Conservation (phyloP, 1,140 invertebrate genomes). For the Drosophila mojavensis region DNA sequence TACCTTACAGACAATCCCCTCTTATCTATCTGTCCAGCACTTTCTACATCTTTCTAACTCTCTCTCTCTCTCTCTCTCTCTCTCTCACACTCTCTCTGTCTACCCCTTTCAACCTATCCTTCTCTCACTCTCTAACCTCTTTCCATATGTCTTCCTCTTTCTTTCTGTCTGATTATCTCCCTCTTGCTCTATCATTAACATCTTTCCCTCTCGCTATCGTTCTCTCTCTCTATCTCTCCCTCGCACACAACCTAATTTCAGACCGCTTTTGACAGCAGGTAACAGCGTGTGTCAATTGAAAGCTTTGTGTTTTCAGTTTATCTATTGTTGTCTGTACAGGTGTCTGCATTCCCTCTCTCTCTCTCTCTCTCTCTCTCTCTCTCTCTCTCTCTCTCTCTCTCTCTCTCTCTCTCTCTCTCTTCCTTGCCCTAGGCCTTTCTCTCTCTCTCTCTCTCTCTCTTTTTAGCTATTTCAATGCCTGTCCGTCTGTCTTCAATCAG, state of each 20-base stretch:
- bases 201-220: neutral
- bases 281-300: slow-evolving; percentile 45
- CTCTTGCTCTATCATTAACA: neutral
- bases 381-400: neutral
- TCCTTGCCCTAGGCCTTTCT: too few relatives aligned
- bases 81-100: too few relatives aligned
- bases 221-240: neutral
- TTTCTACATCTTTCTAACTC: too few relatives aligned
- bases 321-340: slow-evolving; percentile 10
- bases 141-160: too few relatives aligned
- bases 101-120: too few relatives aligned
- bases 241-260: neutral
- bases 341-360: neutral
- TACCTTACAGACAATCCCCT: neutral
- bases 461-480: slow-evolving; percentile 1
- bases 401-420: neutral
- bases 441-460: neutral
- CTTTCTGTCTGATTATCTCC: too few relatives aligned
- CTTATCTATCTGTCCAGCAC: neutral
- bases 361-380: neutral
- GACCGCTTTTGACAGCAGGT: slow-evolving; percentile 12
- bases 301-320: slow-evolving; percentile 37
- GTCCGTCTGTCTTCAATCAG: slow-evolving; percentile 27
- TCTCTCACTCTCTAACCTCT: too few relatives aligned
- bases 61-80: too few relatives aligned